Base-by-base conservation (phyloP, 2,113 vertebrate species). In the Notarius lentiginosus region DNA sequence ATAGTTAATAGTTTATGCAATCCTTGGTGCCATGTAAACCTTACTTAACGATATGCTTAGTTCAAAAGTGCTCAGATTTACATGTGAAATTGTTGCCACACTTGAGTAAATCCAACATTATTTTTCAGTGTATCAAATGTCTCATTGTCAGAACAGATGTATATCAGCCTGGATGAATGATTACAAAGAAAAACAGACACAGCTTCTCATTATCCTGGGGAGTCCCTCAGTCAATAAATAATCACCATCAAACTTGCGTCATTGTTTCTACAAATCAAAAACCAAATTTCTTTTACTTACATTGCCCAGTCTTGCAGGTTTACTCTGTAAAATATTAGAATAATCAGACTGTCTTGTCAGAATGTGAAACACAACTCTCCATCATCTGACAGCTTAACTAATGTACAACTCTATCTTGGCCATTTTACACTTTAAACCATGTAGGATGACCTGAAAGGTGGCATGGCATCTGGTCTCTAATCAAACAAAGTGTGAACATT, bases 221-320 rank as follows among this genome's bases (percentile, higher is more conserved):
- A 77, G 47, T 76, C n/a, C 5, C 12, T 12, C 49, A 53, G 47
- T 76, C 73, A 53, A 76, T 76, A 51, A 22, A 51, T 76, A n/a
- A 76, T 76, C 49, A 76, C 24, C 49, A 27, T 77, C 10, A 53
- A 77, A 24, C 49, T 53, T n/a, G 24, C 4, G 14, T 49, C 10
- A 51, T 76, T 76, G 22, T 76, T 77, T 77, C 20, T 11, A 51
- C 72, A 49, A 75, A 51, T 75, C 72, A 72, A 72, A 30, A 72
- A 41, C 30, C 27, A 11, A 47, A 34, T 73, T 47, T 3, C 34
- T 9, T 73, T 73, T 73, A 22, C 70, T 24, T 51, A n/a, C 22
- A 4, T 77, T 53, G 75, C 4, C 18, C 72, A 73, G 41, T 27
- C 49, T 77, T 53, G 11, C 49, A 77, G 22, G 49, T 77, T 27